phyloP scores from a whole-genome alignment of 2,113 vertebrate species.

The Oreocharis arfaki region DNA sequence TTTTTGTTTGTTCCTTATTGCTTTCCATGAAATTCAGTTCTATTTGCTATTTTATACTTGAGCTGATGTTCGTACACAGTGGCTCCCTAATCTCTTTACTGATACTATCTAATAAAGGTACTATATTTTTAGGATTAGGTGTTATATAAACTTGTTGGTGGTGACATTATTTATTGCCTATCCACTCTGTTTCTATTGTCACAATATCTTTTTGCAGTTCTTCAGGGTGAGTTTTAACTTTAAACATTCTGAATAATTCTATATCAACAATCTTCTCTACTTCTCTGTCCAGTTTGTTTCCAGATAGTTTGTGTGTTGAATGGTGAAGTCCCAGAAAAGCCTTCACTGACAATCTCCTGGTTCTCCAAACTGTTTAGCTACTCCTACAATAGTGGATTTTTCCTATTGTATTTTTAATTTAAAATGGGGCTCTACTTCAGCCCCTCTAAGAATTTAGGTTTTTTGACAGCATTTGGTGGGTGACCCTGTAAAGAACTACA shows the following conservation, averaged over 20 bases:
- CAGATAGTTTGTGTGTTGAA: background rate
- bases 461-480: background rate
- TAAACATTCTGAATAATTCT: background rate
- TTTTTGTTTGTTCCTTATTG: background rate
- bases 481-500: background rate
- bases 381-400: background rate
- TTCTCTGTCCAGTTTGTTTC: background rate
- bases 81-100: background rate
- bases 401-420: background rate
- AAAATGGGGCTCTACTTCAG: background rate
- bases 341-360: background rate
- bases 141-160: background rate
- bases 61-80: background rate
- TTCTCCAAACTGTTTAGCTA: background rate
- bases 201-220: background rate
- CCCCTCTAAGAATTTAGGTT: background rate
- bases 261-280: background rate
- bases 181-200: background rate
- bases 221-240: background rate
- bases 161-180: background rate
- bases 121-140: background rate
- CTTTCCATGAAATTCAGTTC: background rate
- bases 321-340: background rate
- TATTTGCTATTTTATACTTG: background rate
- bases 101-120: background rate